These are phyloP conservation scores for Macroramphosus scolopax DNA, from an alignment of 2,797 vertebrate species.

Conservation along the genomic window DNA sequence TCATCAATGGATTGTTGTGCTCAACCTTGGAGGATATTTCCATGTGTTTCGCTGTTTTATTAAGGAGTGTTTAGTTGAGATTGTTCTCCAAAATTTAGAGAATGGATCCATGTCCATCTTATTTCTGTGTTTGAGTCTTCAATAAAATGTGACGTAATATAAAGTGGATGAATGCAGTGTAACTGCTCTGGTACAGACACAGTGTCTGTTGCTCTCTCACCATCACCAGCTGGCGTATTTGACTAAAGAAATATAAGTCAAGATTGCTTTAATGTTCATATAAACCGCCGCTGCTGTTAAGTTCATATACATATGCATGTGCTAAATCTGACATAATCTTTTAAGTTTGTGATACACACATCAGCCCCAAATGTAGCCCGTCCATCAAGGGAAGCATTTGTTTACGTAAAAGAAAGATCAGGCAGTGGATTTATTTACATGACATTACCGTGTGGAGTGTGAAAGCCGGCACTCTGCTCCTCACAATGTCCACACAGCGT, in stretches of 20 bases:
- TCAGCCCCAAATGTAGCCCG: neutral
- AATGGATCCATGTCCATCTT: too few species aligned
- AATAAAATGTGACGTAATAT: neutral
- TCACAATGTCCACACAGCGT: constrained; percentile 9
- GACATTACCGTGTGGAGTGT: neutral
- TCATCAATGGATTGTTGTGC: too few species aligned
- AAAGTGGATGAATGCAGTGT: neutral
- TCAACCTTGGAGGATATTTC: too few species aligned
- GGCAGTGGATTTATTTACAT: constrained; percentile 15
- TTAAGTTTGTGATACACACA: constrained; percentile 16
- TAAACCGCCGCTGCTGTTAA: constrained; percentile 8
- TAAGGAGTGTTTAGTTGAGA: too few species aligned
- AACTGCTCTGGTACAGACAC: neutral
- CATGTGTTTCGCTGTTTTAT: too few species aligned
- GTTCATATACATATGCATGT: constrained; percentile 14
- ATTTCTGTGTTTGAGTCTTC: too few species aligned
- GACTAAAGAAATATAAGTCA: constrained; percentile 20
- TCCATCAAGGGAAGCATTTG: too few species aligned
- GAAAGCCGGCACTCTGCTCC: neutral
- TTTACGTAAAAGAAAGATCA: neutral
- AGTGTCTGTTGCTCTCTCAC: constrained; percentile 5
- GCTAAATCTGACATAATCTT: constrained; percentile 44
- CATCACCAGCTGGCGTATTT: constrained; percentile 26
- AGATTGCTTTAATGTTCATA: constrained; percentile 37
- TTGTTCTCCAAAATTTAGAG: too few species aligned